Conservation (phyloP, 2,113 vertebrate genomes). For the Carlito syrichta region DNA sequence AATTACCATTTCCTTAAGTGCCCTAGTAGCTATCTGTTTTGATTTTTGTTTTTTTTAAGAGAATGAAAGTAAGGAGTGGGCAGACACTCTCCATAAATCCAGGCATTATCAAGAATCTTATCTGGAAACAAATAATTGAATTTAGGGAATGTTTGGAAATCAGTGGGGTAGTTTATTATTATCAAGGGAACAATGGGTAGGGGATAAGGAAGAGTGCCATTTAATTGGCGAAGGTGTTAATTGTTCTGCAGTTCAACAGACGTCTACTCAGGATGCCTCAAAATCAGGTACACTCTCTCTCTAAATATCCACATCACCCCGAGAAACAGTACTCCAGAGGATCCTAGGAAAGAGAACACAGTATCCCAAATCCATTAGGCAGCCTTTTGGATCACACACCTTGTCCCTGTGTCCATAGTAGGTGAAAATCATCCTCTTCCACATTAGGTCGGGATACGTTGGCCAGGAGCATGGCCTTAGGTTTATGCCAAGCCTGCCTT, state of each 20-base stretch:
- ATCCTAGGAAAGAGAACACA: neutral
- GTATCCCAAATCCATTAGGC: rapidly evolving
- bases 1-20: neutral
- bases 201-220: neutral
- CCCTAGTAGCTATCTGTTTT: neutral
- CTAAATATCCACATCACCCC: neutral
- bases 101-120: neutral
- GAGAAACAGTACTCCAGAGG: neutral
- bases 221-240: neutral
- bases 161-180: neutral
- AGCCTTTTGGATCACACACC: neutral
- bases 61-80: neutral
- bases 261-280: neutral
- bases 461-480: neutral
- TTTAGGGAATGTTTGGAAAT: neutral
- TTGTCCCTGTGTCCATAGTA: neutral
- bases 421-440: neutral
- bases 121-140: neutral
- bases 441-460: neutral
- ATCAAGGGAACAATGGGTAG: neutral
- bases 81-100: neutral
- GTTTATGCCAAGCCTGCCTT: neutral
- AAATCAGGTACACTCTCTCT: neutral
- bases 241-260: neutral
- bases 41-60: neutral